phyloP scores from a whole-genome alignment of 2,797 vertebrate species.

The Manis crassicaudata region DNA sequence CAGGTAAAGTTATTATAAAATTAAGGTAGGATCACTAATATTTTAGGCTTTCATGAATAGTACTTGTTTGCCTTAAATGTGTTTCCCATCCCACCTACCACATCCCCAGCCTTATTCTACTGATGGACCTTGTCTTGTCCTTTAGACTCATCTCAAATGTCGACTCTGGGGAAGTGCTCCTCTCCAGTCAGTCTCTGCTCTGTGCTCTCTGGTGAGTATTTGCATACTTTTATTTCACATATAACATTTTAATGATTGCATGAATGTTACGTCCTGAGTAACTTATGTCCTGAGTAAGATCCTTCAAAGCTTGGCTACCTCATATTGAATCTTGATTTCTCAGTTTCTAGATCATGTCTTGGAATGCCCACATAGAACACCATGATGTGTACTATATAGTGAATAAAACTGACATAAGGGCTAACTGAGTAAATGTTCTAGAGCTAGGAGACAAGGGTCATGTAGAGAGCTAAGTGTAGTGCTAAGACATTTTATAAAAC shows the following conservation, averaged over 20 bases:
- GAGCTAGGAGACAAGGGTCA: neutral
- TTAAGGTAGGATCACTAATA: neutral
- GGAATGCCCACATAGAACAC: neutral
- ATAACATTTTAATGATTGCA: neutral
- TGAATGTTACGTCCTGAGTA: neutral
- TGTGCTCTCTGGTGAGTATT: neutral
- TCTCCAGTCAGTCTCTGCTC: neutral
- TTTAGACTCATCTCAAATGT: neutral
- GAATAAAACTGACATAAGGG: neutral
- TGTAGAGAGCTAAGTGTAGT: neutral
- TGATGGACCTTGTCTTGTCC: neutral
- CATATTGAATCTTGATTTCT: neutral
- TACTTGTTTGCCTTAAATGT: neutral
- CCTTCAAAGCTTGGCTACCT: neutral
- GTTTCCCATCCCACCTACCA: neutral
- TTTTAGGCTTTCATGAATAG: neutral
- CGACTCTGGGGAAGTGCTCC: neutral
- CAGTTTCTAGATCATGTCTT: neutral
- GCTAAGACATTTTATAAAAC: neutral
- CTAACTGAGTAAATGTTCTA: neutral
- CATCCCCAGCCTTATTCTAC: fast-evolving
- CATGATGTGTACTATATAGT: neutral
- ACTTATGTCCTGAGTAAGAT: neutral
- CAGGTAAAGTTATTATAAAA: neutral
- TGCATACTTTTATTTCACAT: neutral